Evolutionary conservation across 2,888 invertebrate species (phyloP).

Genomic region (Endotricha flammealis): DNA sequence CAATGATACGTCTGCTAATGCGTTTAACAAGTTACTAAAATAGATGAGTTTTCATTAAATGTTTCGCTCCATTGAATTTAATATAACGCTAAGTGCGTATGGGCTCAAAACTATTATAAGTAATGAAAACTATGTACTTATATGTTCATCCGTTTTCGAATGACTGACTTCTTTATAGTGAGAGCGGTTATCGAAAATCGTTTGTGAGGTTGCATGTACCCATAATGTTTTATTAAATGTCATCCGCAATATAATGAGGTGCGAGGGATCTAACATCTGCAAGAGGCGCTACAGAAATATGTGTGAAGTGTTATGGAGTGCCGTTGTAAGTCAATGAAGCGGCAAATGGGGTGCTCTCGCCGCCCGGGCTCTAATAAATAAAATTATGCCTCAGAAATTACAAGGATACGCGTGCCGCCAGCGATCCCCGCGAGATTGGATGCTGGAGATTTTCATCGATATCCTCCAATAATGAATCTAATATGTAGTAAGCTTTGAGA

Average conservation of each 20-base stretch:
- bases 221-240: slow-evolving; percentile 77
- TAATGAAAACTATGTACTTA: too few species aligned
- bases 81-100: too few species aligned
- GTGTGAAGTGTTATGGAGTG: slow-evolving; percentile 77
- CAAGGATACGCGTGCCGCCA: slow-evolving; percentile 70
- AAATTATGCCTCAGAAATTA: slow-evolving; percentile 78
- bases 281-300: slow-evolving; percentile 74
- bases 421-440: slow-evolving; percentile 71
- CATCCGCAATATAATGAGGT: slow-evolving; percentile 77
- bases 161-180: slow-evolving; percentile 17
- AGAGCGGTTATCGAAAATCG: slow-evolving; percentile 61
- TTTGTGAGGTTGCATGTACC: slow-evolving; percentile 54
- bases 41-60: too few species aligned
- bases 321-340: slow-evolving; percentile 79
- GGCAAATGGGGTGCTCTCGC: slow-evolving; percentile 75
- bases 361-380: slow-evolving; percentile 74
- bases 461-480: slow-evolving; percentile 68
- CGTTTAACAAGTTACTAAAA: too few species aligned
- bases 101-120: too few species aligned
- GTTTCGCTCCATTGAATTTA: too few species aligned
- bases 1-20: too few species aligned
- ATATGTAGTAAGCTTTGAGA: slow-evolving; percentile 61
- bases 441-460: slow-evolving; percentile 69
- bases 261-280: slow-evolving; percentile 64
- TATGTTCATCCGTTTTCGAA: slow-evolving; percentile 1